phyloP scores from a whole-genome alignment of 1,140 invertebrate genomes.

The Trichogramma pretiosum region DNA sequence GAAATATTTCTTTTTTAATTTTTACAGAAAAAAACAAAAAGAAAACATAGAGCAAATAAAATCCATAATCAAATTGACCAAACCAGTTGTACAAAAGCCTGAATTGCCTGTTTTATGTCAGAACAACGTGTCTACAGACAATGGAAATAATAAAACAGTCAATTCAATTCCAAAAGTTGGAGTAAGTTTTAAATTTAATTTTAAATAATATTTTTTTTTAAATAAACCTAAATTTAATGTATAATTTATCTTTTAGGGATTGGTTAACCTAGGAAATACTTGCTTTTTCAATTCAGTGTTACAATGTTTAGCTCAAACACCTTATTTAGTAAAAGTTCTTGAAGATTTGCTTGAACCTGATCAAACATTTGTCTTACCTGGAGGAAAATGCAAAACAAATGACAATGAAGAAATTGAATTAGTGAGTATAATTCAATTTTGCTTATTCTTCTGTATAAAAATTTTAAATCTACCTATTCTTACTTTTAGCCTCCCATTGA shows the following conservation, averaged over 20 bases:
- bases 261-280: constrained; percentile 86
- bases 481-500: constrained; percentile 50
- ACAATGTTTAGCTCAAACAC: constrained; percentile 82
- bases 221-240: neutral
- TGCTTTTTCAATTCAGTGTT: constrained; percentile 95
- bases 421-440: constrained; percentile 31
- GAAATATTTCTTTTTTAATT: too few relatives aligned
- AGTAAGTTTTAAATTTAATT: constrained; percentile 21
- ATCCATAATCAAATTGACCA: neutral
- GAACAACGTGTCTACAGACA: constrained; percentile 9
- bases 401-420: constrained; percentile 40
- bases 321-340: constrained; percentile 65
- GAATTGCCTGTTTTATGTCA: constrained; percentile 1
- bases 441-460: constrained; percentile 8
- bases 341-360: constrained; percentile 60
- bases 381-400: constrained; percentile 53
- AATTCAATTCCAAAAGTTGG: constrained; percentile 27
- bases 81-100: constrained; percentile 2
- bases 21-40: constrained; percentile 58
- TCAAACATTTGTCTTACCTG: constrained; percentile 59
- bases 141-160: constrained; percentile 20
- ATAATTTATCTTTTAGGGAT: constrained; percentile 45
- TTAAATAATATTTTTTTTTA: neutral
- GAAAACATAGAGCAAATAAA: constrained; percentile 48
- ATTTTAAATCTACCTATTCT: neutral